phyloP scores from a whole-genome alignment of 2,888 invertebrate genomes.

The Tinea semifulvella region DNA sequence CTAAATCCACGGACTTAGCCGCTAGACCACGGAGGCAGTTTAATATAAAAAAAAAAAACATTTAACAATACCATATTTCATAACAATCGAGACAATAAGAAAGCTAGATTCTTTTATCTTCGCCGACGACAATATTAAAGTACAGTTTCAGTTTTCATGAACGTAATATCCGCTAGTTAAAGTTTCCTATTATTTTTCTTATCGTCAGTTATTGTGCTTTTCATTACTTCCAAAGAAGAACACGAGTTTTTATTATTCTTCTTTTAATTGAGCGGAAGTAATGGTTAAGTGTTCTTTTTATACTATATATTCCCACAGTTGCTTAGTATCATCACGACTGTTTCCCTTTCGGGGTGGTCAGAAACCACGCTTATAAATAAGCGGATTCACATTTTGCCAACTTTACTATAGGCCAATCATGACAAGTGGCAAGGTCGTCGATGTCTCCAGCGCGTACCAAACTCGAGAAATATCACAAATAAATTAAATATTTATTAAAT shows the following conservation, averaged over 20 bases:
- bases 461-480: no score
- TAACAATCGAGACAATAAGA: constrained; percentile 11
- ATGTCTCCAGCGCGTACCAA: no score
- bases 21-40: no score
- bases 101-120: constrained; percentile 13
- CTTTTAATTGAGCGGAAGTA: constrained; percentile 4
- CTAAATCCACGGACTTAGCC: no score
- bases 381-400: no score
- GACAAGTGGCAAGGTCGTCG: no score
- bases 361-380: no score
- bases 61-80: background rate
- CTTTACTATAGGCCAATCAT: no score
- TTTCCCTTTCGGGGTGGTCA: no score
- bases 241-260: constrained; percentile 3
- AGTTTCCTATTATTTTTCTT: constrained; percentile 6
- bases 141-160: constrained; percentile 14
- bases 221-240: constrained; percentile 7
- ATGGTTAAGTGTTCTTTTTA: background rate
- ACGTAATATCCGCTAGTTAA: constrained; percentile 14
- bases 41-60: background rate
- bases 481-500: no score
- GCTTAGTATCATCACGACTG: no score
- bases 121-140: constrained; percentile 14
- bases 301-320: no score
- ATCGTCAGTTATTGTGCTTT: constrained; percentile 8